These are phyloP conservation scores for Coryphaenoides rupestris DNA, from an alignment of 2,113 vertebrate genomes.

Conservation along the genomic window DNA sequence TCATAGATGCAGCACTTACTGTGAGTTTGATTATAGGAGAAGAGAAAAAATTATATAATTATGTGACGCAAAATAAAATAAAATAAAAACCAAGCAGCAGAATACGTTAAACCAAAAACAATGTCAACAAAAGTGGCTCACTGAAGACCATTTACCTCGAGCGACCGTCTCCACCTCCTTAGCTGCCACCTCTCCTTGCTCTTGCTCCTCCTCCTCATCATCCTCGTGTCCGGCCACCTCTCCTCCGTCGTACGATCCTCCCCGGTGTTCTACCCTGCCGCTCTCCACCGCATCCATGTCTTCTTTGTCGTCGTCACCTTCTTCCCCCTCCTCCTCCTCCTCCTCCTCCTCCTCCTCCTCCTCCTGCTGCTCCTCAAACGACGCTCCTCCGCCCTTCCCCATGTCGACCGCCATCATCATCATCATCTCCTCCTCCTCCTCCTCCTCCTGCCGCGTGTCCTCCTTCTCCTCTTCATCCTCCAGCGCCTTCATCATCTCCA, in stretches of 20 bases:
- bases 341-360: conserved; percentile 74
- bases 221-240: conserved; percentile 38
- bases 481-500: conserved; percentile 89
- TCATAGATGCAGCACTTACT: too few species aligned
- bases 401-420: conserved; percentile 38
- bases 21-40: too few species aligned
- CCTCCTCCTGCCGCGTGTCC: conserved; percentile 16
- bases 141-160: conserved; percentile 50
- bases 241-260: conserved; percentile 71
- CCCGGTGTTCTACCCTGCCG: conserved; percentile 69
- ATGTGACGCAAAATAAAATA: too few species aligned
- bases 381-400: conserved; percentile 12
- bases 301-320: conserved; percentile 51
- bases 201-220: conserved; percentile 42
- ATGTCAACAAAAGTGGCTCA: too few species aligned
- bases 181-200: conserved; percentile 34
- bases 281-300: conserved; percentile 8
- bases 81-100: too few species aligned
- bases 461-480: conserved; percentile 79
- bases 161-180: conserved; percentile 31
- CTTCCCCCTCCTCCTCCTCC: conserved; percentile 75
- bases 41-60: too few species aligned
- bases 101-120: too few species aligned
- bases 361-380: conserved; percentile 61
- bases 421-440: conserved; percentile 44